phyloP scores from a whole-genome alignment of 2,888 invertebrate species.

The Conchocele bisecta region DNA sequence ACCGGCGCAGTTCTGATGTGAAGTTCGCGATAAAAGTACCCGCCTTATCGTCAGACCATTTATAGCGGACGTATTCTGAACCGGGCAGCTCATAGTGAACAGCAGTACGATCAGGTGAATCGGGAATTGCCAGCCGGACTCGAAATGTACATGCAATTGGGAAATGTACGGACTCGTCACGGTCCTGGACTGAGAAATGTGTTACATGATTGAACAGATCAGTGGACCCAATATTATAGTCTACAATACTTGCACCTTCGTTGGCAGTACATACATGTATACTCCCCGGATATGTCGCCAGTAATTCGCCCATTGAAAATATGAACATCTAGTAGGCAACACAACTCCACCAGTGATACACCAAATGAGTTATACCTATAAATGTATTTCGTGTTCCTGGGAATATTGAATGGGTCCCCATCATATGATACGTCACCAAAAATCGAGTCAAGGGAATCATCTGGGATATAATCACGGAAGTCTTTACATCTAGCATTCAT shows the following conservation, averaged over 20 bases:
- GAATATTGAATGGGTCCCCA: background rate
- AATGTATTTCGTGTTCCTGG: background rate
- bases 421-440: background rate
- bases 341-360: background rate
- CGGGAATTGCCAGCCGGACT: no score
- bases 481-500: background rate
- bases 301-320: slow-evolving; percentile 1
- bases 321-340: background rate
- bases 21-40: no score
- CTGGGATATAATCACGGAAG: background rate
- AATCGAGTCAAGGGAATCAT: background rate
- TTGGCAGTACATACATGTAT: slow-evolving; percentile 5
- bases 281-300: background rate
- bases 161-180: background rate
- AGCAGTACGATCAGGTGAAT: no score
- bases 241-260: background rate
- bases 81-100: no score
- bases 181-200: background rate
- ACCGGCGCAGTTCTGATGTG: no score
- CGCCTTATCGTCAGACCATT: no score
- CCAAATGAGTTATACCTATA: background rate
- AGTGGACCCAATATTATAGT: background rate
- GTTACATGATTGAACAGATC: background rate
- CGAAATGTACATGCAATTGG: background rate
- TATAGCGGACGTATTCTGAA: no score